Conservation (phyloP, 2,113 vertebrate species). For the Mandrillus leucophaeus region DNA sequence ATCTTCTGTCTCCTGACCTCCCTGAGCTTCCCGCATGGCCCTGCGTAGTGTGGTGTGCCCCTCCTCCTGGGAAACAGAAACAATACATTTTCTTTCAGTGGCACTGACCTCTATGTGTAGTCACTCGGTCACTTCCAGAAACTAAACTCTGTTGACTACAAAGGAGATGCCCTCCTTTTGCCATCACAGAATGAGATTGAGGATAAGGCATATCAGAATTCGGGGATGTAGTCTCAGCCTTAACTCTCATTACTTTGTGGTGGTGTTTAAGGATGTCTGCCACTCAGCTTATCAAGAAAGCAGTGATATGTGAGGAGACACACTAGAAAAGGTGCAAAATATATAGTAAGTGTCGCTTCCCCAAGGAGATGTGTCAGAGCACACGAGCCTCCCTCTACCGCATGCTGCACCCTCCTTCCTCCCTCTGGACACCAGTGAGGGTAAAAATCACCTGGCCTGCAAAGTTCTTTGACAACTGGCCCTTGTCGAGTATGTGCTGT, state of each 20-base stretch:
- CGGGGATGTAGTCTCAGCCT: background rate
- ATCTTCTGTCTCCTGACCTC: accelerated
- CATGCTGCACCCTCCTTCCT: too few relatives aligned
- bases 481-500: background rate
- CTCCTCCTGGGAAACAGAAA: background rate
- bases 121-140: background rate
- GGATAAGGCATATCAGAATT: background rate
- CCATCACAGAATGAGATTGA: background rate
- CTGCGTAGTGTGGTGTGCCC: accelerated
- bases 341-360: too few relatives aligned
- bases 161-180: background rate
- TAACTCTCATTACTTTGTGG: too few relatives aligned
- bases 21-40: accelerated
- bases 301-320: too few relatives aligned
- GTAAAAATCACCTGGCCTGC: too few relatives aligned
- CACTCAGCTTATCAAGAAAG: background rate
- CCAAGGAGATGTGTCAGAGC: background rate
- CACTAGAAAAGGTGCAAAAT: too few relatives aligned
- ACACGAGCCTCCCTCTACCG: too few relatives aligned
- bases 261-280: background rate
- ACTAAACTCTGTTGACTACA: background rate
- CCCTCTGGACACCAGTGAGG: background rate
- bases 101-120: background rate
- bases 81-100: background rate
- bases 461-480: background rate